These are phyloP conservation scores for Pelodiscus sinensis DNA, from an alignment of 2,113 vertebrate genomes.

Conservation along the genomic window DNA sequence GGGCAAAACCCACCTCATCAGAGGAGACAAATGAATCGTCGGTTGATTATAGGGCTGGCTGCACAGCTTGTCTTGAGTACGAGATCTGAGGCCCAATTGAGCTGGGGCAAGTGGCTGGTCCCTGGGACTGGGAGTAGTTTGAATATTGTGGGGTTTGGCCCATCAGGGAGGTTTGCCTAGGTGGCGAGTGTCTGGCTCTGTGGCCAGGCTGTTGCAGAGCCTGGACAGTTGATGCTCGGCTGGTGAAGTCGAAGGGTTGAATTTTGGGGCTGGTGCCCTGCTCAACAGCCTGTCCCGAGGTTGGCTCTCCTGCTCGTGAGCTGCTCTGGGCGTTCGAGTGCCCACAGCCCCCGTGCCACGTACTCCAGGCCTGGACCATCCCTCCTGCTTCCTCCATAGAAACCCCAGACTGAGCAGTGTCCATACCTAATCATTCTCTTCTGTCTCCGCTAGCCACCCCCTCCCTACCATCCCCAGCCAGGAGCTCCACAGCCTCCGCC, in stretches of 20 bases:
- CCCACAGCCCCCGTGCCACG: neutral
- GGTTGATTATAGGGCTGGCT: neutral
- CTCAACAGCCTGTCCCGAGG: neutral
- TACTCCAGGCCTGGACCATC: neutral
- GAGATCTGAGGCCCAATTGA: neutral
- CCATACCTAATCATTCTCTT: neutral
- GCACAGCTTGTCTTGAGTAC: neutral
- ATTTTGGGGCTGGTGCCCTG: neutral
- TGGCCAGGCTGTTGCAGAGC: neutral
- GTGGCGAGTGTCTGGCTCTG: neutral
- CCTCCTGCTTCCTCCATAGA: neutral
- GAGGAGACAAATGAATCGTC: no score
- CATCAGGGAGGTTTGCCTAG: no score
- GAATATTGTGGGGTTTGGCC: neutral
- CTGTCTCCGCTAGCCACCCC: slow-evolving; percentile 74
- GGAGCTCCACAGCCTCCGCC: slow-evolving; percentile 60
- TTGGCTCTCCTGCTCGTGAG: neutral
- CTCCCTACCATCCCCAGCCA: slow-evolving; percentile 79
- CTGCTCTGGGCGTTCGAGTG: neutral
- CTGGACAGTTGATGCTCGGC: neutral
- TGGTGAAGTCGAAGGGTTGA: neutral
- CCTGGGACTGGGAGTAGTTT: neutral
- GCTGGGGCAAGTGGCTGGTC: neutral
- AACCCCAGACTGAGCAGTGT: neutral
- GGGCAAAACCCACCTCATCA: no score